Evolutionary conservation across 2,113 vertebrate species (phyloP), one percentile per base, ranked within the genome.

Genomic region (Nyctibius bracteatus): DNA sequence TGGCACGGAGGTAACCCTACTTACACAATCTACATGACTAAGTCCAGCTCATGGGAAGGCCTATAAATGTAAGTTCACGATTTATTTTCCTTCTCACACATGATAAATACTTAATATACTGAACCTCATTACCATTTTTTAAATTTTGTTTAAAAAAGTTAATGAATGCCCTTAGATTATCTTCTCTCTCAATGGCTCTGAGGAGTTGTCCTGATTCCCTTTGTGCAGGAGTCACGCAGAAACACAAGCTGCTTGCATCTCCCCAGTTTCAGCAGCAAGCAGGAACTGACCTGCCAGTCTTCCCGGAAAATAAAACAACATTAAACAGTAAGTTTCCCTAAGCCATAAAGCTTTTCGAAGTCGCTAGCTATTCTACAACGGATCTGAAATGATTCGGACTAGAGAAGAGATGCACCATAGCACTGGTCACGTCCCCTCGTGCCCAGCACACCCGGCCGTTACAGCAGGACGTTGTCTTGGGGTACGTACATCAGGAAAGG

Each of bases 71-170:
- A 95, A 98, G 95, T 94, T 97, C 97, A 95, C 96, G 94, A 96
- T 93, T 96, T 96, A 87, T 97, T 97, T 94, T 97, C 94, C 97
- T 98, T 98, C 95, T 97, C 97, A 97, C 96, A 98, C 97, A 98
- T 98, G 98, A 98, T 97, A 98, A 98, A 98, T 98, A 98, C 86
- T 98, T 96, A 98, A 97, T 97, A 98, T 97, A 97, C 82, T 96
- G 95, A 98, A 95, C 80, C 82, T 97, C 96, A 66, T 97, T 80
- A 88, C 49, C 39, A 63, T 86, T 95, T 96, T 87, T 51, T 91
- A 24, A 88, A 65, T 70, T 94, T 81, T 75, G 57, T 87, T 96
- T 94, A 66, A 91, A 98, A 98, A 98, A 91, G 91, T 98, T 96
- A 96, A 96, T 95, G 94, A 98, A 98, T 97, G 96, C 97, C 98